Evolutionary conservation across 2,113 vertebrate species (phyloP), one percentile per base, ranked within the genome.

Genomic region (Tragelaphus imberbis): DNA sequence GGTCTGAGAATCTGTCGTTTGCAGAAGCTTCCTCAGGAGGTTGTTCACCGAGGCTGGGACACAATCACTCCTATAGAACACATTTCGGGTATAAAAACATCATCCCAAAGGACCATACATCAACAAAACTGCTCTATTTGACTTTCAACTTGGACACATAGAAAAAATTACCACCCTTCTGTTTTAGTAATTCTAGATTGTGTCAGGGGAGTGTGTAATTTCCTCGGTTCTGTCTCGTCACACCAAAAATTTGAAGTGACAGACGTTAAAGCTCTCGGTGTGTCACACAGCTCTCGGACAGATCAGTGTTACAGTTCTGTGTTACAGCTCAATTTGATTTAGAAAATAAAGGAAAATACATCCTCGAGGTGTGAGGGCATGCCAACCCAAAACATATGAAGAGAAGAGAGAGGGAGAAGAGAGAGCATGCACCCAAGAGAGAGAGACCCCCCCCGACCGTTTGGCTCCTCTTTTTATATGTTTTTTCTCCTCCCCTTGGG

Each of bases 51-150:
- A 40, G 61, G 25, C 40, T 84, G 94, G 61, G 82, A 79, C 94
- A 82, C 65, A 82, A 59, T 77, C 2, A 0, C 68, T 95, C 15
- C 85, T 82, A 81, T 10, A 88, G 40, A 84, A 51, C 65, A 90
- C 3, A 56, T 30, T 95, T 53, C 44, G 81, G 59, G 47, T 93
- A 40, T 68, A 49, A 92, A 82, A 95, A 51, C 40, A 86, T 96
- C 30, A 30, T 81, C 80, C 65, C 27, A 4, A 51, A 88, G 77
- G 58, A 68, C 36, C 17, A 0, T 28, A 92, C 33, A 14, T 92
- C 84, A 97, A 15, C 75, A 80, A 80, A 95, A 94, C 16, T 84
- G n/a, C 59, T 97, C 82, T 88, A 91, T 93, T 98, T 97, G 53
- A 33, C 89, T 84, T 88, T 51, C 55, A 88, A 19, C 27, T 80